Base-by-base conservation (phyloP, 2,113 vertebrate species). In the Elachura formosa region DNA sequence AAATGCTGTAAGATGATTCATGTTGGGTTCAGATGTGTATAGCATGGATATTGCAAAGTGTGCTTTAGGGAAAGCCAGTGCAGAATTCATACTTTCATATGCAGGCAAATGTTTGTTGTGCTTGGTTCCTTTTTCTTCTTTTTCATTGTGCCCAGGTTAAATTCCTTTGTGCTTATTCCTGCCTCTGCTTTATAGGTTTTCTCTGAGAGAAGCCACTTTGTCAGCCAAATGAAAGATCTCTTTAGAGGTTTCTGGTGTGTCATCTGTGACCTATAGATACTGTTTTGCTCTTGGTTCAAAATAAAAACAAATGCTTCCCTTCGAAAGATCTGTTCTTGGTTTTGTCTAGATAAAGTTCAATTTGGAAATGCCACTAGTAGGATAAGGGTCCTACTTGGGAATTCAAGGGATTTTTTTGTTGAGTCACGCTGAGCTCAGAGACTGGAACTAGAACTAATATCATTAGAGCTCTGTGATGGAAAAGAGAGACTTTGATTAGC, bases 211-310 rank as follows among this genome's bases (percentile, higher is more conserved):
- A 89, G 67, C 36, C 74, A 76, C 49, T 89, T 84, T 94, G 78
- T 88, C 81, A 82, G 81, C 84, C 55, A 92, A 94, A 81, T 73
- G 43, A 31, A 93, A 97, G 76, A 95, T 94, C n/a, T 73, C 91
- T 96, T 88, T 18, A 51, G 94, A 96, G 90, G 90, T 88, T 93
- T 92, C 94, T 97, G 62, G 51, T 91, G 75, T 86, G 73, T 86
- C 78, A 48, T 91, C 64, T 96, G 87, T 91, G 95, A 92, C 91
- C 64, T 56, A 89, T 63, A 84, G 85, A 56, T 43, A 87, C 76
- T 58, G 66, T 67, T 95, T 95, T 73, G 84, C 62, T 87, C 82
- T 75, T 58, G 72, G 56, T 61, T 85, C 71, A 82, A 89, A 96
- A 95, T 87, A 83, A 40, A 90, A 88, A 91, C 89, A 96, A 96